Conservation (phyloP, 2,888 invertebrate species). For the Bimastos eiseni region DNA sequence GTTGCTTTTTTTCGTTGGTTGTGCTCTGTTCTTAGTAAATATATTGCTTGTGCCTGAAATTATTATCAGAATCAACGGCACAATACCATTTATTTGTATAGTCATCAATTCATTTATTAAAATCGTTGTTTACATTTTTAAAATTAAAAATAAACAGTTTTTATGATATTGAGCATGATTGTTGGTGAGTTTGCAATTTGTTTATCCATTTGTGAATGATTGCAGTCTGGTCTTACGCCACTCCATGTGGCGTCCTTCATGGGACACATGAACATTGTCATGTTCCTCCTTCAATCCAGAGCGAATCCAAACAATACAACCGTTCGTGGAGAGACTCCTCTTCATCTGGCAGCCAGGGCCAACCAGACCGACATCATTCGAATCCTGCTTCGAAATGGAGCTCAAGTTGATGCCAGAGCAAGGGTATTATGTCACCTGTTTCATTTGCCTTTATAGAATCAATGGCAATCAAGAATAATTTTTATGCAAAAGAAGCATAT, state of each 20-base stretch:
- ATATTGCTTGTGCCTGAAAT: neutral
- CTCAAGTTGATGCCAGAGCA: slow-evolving; percentile 92
- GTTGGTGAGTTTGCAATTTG: neutral
- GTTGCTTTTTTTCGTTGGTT: neutral
- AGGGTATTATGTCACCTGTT: slow-evolving; percentile 34
- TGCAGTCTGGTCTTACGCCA: slow-evolving; percentile 85
- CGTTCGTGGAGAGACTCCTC: slow-evolving; percentile 96
- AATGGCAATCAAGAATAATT: too few relatives aligned
- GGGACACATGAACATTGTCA: slow-evolving; percentile 99
- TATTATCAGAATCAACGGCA: neutral
- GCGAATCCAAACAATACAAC: slow-evolving; percentile 95
- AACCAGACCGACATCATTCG: slow-evolving; percentile 99
- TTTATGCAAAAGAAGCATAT: too few relatives aligned
- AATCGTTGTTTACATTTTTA: neutral
- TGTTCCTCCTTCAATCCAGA: slow-evolving; percentile 95
- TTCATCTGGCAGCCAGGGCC: slow-evolving; percentile 95
- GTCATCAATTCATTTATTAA: neutral
- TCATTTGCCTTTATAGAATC: neutral
- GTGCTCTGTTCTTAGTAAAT: neutral
- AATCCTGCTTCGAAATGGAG: slow-evolving; percentile 93
- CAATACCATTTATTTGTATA: neutral
- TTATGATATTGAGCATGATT: neutral
- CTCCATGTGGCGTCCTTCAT: slow-evolving; percentile 98
- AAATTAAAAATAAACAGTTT: neutral
- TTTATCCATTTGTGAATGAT: slow-evolving; percentile 36